A percentile compares a stretch with the other conserved stretches of the same genome.
These are phyloP conservation scores for Diploptera punctata DNA, from an alignment of 2,888 invertebrate genomes.

Conservation along the genomic window DNA sequence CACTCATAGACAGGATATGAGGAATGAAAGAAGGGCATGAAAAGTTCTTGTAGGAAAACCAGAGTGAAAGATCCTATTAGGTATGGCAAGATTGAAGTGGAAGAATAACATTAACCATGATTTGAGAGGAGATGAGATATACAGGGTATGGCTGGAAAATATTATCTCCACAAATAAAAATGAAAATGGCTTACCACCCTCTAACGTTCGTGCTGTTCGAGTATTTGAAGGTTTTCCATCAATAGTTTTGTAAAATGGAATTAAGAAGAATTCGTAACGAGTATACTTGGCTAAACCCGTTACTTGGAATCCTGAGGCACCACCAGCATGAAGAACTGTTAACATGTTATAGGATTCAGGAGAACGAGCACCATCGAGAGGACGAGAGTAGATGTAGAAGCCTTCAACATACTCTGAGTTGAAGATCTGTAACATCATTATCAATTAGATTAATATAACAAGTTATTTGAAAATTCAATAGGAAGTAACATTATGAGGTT, in stretches of 20 bases:
- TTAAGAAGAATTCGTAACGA: conserved; percentile 90
- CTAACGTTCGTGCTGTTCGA: conserved; percentile 78
- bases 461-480: too few relatives aligned
- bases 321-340: conserved; percentile 80
- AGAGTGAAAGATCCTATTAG: too few relatives aligned
- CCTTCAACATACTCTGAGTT: conserved; percentile 84
- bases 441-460: too few relatives aligned
- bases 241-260: conserved; percentile 88
- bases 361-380: conserved; percentile 62
- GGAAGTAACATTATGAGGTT: too few relatives aligned
- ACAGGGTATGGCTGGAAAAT: too few relatives aligned
- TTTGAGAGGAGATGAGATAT: too few relatives aligned
- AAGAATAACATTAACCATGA: too few relatives aligned
- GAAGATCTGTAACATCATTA: conserved; percentile 65
- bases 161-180: too few relatives aligned
- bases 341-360: conserved; percentile 75
- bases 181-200: conserved; percentile 76
- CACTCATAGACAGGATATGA: too few relatives aligned
- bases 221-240: conserved; percentile 91
- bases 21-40: too few relatives aligned
- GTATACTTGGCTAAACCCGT: conserved; percentile 83
- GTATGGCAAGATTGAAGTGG: too few relatives aligned
- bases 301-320: conserved; percentile 78
- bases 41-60: too few relatives aligned
- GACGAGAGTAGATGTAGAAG: conserved; percentile 80